phyloP scores from a whole-genome alignment of 2,113 vertebrate genomes.

The Podilymbus podiceps region DNA sequence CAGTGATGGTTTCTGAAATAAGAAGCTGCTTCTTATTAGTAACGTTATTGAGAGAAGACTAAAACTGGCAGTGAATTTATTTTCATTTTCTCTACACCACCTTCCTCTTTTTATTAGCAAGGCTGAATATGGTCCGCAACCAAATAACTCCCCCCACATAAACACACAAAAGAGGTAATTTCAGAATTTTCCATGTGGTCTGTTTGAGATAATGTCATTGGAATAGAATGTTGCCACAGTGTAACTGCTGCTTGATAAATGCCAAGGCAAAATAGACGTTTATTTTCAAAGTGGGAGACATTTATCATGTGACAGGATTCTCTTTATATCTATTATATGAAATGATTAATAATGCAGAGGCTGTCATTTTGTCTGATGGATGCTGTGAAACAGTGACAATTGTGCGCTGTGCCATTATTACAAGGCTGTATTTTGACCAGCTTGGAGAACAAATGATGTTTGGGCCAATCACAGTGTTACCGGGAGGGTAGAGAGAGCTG shows the following conservation, averaged over 20 bases:
- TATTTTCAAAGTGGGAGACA: constrained; percentile 62
- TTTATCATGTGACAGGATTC: constrained; percentile 62
- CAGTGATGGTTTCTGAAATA: neutral
- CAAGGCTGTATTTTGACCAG: constrained; percentile 18
- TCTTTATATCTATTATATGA: constrained; percentile 61
- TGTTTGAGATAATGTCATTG: constrained; percentile 54
- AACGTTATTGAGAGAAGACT: neutral
- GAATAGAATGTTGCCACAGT: constrained; percentile 20
- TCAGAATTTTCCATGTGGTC: constrained; percentile 23
- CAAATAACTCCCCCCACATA: neutral
- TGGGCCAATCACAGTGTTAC: constrained; percentile 21
- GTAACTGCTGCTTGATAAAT: constrained; percentile 61
- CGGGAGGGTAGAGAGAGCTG: neutral
- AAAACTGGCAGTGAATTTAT: neutral
- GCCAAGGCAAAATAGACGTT: constrained; percentile 59
- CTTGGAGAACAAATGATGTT: constrained; percentile 33
- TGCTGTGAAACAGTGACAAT: constrained; percentile 56
- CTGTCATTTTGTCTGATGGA: constrained; percentile 63
- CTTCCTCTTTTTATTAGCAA: neutral
- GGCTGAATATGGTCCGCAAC: neutral
- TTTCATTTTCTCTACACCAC: neutral
- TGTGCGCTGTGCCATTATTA: constrained; percentile 38
- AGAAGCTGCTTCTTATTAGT: neutral
- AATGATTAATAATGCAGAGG: constrained; percentile 65
- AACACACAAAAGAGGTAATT: neutral